phyloP scores from a whole-genome alignment of 2,888 invertebrate species.

The Osmoderma eremita region DNA sequence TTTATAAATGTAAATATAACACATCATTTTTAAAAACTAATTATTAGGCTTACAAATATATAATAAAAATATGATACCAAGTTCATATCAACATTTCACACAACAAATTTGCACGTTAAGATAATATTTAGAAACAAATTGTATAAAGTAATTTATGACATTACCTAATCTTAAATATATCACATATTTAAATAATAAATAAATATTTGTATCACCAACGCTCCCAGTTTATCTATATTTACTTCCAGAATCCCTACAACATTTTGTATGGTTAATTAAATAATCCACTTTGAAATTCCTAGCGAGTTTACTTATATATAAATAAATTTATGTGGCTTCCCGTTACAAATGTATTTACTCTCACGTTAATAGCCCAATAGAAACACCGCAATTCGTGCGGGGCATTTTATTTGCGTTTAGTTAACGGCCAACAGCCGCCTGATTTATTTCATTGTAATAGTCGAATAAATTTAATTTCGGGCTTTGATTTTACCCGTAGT shows the following conservation, averaged over 20 bases:
- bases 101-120: no score
- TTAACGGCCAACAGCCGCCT: neutral
- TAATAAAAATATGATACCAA: no score
- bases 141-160: no score
- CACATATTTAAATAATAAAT: no score
- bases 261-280: constrained; percentile 22
- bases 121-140: no score
- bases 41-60: no score
- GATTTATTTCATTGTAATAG: constrained; percentile 6
- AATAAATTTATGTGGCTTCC: constrained; percentile 32
- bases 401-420: neutral
- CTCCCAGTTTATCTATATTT: constrained; percentile 24
- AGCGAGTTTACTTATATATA: constrained; percentile 5
- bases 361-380: neutral
- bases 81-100: no score
- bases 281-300: constrained; percentile 25
- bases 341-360: constrained; percentile 23
- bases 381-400: neutral
- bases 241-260: constrained; percentile 28
- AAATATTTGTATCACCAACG: neutral
- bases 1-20: no score
- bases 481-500: neutral
- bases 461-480: constrained; percentile 1
- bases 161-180: neutral
- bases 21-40: no score